Evolutionary conservation across 2,113 vertebrate genomes (phyloP), one percentile per base, ranked within the genome.

Genomic region (Syrmaticus mikado): DNA sequence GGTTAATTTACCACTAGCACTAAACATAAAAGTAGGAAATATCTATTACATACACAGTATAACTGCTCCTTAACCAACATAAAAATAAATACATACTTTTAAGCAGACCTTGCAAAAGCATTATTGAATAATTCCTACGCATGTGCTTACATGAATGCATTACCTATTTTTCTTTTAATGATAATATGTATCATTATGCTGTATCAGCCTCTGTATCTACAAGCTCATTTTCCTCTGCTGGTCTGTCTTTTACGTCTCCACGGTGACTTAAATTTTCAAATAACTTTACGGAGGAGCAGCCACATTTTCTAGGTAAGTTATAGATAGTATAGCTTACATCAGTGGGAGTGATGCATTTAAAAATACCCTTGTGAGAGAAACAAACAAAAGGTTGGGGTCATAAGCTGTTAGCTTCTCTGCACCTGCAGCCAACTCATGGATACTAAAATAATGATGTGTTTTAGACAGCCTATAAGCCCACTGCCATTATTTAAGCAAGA

Each of bases 1-100:
- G 41, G 92, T 85, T 82, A 86, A 87, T 85, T 78, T 82, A 81
- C 41, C 25, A 21, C 38, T 72, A 85, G n/a, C 85, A 53, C 43
- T 70, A 70, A 94, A 84, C 55, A 67, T 7, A 75, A 82, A 82
- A 25, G 25, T 34, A 91, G 27, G 79, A 82, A 86, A 34, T 46
- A 43, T 17, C 28, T 78, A 41, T 53, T 41, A 75, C 4, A 48
- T 38, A 67, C 48, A n/a, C 16, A 73, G 73, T 30, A 32, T 38
- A 74, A n/a, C 8, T 50, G 32, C 45, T 67, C 48, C 15, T 46
- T 25, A 82, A 40, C n/a, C 10, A 80, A 72, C 18, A 83, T 17
- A 80, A 89, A 64, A 94, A 76, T 48, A 64, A 14, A 28, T n/a
- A 79, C 11, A 32, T 27, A 43, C 32, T 65, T 90, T 40, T 34